These are phyloP conservation scores for Drosophila kanekoi DNA, from an alignment of 2,888 invertebrate genomes.

Conservation along the genomic window DNA sequence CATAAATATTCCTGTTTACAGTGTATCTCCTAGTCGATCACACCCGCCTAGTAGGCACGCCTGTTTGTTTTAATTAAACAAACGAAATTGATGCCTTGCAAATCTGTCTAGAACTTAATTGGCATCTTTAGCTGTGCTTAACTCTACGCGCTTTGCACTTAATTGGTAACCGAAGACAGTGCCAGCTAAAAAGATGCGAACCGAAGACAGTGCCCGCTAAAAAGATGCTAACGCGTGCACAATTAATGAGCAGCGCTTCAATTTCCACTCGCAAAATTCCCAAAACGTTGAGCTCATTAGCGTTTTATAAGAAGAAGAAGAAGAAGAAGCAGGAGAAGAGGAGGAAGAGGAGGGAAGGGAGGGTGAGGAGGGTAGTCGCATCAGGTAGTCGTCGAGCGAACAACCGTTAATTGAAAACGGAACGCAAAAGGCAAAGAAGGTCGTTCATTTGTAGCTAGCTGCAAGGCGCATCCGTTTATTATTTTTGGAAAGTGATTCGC, in stretches of 20 bases:
- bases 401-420: slow-evolving; percentile 17
- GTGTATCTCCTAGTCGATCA: no score
- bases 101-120: slow-evolving; percentile 25
- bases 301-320: slow-evolving; percentile 1
- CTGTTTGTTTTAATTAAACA: slow-evolving; percentile 7
- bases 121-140: slow-evolving; percentile 2
- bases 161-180: slow-evolving; percentile 65
- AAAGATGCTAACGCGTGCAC: slow-evolving; percentile 10
- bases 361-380: slow-evolving; percentile 19
- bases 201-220: slow-evolving; percentile 31
- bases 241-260: slow-evolving; percentile 17
- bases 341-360: background rate
- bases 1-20: no score
- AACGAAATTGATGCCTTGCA: slow-evolving; percentile 10
- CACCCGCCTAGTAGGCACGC: no score
- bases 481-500: slow-evolving; percentile 16
- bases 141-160: slow-evolving; percentile 30
- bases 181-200: slow-evolving; percentile 12
- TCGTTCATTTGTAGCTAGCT: slow-evolving; percentile 22
- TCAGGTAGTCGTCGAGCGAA: slow-evolving; percentile 30
- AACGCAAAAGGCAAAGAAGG: slow-evolving; percentile 18
- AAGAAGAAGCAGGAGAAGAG: background rate
- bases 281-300: slow-evolving; percentile 36
- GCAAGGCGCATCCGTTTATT: slow-evolving; percentile 31
- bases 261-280: slow-evolving; percentile 13